A percentile compares a stretch with the other conserved stretches of the same genome.
phyloP scores from a whole-genome alignment of 2,888 invertebrate species.

The Drosophila bunnanda region DNA sequence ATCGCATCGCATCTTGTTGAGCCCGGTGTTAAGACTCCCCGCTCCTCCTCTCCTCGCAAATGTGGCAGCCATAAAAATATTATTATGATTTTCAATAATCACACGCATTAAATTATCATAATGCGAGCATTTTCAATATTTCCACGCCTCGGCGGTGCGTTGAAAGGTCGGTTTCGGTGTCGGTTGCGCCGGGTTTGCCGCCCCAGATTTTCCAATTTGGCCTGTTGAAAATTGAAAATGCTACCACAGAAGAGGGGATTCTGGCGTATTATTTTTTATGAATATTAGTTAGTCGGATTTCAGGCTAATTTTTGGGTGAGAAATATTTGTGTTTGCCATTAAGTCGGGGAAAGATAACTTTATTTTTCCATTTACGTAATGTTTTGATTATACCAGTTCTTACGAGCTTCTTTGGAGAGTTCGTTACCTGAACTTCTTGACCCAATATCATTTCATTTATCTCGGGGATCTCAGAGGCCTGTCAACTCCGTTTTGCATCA shows the following conservation, averaged over 20 bases:
- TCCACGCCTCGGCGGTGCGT: conserved; percentile 47
- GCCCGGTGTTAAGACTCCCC: conserved; percentile 27
- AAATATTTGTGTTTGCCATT: conserved; percentile 23
- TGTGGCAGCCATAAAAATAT: conserved; percentile 69
- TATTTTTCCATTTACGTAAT: conserved; percentile 4
- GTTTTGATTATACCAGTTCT: neutral
- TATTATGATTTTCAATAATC: conserved; percentile 79
- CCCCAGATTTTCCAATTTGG: conserved; percentile 56
- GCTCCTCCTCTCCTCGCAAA: conserved; percentile 19
- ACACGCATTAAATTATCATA: conserved; percentile 77
- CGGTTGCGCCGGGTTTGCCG: conserved; percentile 22
- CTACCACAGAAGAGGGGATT: conserved; percentile 17
- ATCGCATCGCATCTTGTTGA: conserved; percentile 32
- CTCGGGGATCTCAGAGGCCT: conserved; percentile 6
- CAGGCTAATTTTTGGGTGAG: conserved; percentile 38
- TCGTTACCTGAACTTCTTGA: neutral
- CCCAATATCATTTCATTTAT: neutral
- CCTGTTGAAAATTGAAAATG: conserved; percentile 52
- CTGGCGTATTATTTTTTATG: conserved; percentile 55
- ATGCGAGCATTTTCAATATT: conserved; percentile 75
- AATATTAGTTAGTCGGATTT: conserved; percentile 50
- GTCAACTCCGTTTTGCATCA: conserved; percentile 15
- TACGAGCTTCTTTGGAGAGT: neutral
- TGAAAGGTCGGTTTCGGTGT: conserved; percentile 11
- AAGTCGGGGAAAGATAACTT: neutral